Evolutionary conservation across 1,140 invertebrate species (phyloP), one percentile per base, ranked within the genome.

Genomic region (Papilio dardanus): DNA sequence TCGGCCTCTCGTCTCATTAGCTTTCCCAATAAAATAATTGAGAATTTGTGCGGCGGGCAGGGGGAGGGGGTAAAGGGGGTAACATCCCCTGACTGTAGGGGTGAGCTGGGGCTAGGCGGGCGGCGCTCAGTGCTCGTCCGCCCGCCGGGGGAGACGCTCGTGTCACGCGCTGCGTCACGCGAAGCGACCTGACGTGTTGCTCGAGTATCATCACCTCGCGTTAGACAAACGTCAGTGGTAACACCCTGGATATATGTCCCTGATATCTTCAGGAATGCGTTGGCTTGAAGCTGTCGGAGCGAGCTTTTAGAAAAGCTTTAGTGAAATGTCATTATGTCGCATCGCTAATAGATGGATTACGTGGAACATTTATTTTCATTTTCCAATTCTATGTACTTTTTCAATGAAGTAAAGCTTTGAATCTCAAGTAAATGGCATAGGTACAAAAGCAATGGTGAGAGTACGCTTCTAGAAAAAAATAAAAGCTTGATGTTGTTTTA

Each of bases 11-110:
- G 88, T 89, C 88, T 91, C 89, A 92, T 92, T 92, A 92, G 88
- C 88, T 92, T 89, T 91, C 84, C 88, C 88, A 91, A 92, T 92
- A 91, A 92, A 91, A 91, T 92, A 92, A 92, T 91, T 90, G 88
- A 88, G 88, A 89, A 88, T 88, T 90, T 89, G 82, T 84, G 85
- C 83, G 78, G 87, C 82, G 83, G 89, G 82, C n/a, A n/a, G n/a
- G 84, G 79, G 78, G 82, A 79, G 78, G 66, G 0, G 30, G n/a
- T 16, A 4, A n/a, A 80, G 84, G 79, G 42, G 42, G 19, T 16
- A 6, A 6, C 42, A 46, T 46, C 42, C 42, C 42, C 42, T 46
- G 79, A 78, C 78, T 74, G 76, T 68, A 54, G 77, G 62, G 69
- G 71, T 62, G 86, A 82, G 81, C 66, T n/a, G 50, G 82, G 46